Base-by-base conservation (phyloP, 1,140 invertebrate species). In the Vanessa tameamea region DNA sequence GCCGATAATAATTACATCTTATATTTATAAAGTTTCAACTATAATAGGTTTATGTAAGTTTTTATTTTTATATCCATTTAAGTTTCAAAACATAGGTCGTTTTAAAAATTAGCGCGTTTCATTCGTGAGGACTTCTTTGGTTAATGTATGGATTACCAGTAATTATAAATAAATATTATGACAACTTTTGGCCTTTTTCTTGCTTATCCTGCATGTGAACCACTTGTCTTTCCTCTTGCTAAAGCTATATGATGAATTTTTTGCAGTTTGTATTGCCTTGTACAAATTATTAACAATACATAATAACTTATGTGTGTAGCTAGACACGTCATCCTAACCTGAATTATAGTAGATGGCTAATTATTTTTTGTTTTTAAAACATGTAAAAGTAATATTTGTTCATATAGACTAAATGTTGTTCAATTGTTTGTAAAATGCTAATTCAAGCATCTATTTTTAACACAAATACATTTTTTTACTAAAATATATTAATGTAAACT, bases 121-220 rank as follows among this genome's bases (percentile, higher is more conserved):
- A 84, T 82, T 79, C 73, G 76, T 69, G 67, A 79, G 76, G 69
- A 78, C 69, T 78, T 73, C 74, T 83, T 81, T 87, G 76, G 82
- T 89, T 82, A 84, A 83, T 88, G 86, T 89, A 87, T 84, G 79
- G 84, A 82, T 61, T 89, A 85, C 74, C 81, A 88, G 80, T 87
- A 87, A 83, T 82, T 86, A 84, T 83, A 82, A 86, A 88, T 87
- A 88, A 89, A 88, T 79, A 81, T 80, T 88, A 83, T 83, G 81
- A 89, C 82, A 89, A 85, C 73, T 86, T 83, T 85, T 85, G 87
- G 85, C 80, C 81, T 87, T 90, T 89, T 89, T 88, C 84, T 90
- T 88, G 85, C 82, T 89, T 86, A 78, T 86, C 86, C 87, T 85
- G 84, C 89, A 89, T 88, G 88, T 76, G 80, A 82, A 84, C 82